Evolutionary conservation across 2,888 invertebrate species (phyloP).

Genomic region (Ommatoiulus sabulosus): DNA sequence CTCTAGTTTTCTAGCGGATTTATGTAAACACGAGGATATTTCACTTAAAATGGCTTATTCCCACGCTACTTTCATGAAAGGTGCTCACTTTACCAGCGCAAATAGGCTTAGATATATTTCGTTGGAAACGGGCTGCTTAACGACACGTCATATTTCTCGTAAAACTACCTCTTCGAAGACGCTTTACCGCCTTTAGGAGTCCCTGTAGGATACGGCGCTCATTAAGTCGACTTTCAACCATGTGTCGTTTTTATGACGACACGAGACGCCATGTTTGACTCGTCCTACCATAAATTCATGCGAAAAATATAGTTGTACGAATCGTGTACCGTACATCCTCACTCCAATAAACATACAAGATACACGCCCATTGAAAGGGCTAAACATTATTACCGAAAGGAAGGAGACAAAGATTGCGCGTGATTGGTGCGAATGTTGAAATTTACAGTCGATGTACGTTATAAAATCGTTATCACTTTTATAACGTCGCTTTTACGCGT

Average conservation of each 20-base stretch:
- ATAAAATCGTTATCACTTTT: no score
- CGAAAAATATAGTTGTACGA: no score
- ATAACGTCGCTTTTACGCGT: no score
- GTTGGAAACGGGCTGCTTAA: background rate
- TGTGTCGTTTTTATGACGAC: background rate
- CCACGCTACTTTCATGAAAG: background rate
- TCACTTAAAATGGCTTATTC: constrained; percentile 38
- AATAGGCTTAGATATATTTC: background rate
- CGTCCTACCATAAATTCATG: no score
- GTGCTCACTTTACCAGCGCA: constrained; percentile 11
- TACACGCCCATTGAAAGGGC: no score
- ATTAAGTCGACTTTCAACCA: background rate
- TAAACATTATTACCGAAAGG: no score
- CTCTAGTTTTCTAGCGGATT: background rate
- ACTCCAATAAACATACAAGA: no score
- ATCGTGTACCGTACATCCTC: no score
- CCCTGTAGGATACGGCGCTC: background rate
- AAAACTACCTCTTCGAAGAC: background rate
- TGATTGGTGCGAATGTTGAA: no score
- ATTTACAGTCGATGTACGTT: no score
- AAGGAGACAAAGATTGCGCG: no score
- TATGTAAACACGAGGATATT: constrained; percentile 30
- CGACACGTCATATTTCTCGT: constrained; percentile 13
- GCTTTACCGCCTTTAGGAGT: background rate
- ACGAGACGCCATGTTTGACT: background rate